These are phyloP conservation scores for Dione vanillae DNA, from an alignment of 2,888 invertebrate genomes.

Conservation along the genomic window DNA sequence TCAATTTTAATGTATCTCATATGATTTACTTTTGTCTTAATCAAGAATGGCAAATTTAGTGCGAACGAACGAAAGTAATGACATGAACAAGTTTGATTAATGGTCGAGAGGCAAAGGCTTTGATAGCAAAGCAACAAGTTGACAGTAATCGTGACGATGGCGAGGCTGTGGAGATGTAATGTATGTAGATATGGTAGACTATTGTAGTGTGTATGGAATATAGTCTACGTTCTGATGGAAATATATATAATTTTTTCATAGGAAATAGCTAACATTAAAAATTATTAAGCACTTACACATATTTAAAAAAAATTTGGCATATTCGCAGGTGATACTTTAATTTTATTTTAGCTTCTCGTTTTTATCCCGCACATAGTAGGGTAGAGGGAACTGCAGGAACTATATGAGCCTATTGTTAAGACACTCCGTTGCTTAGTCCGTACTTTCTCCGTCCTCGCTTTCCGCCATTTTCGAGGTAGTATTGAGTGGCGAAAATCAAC, in stretches of 20 bases:
- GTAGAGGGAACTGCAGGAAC: too few species aligned
- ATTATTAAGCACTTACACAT: not conserved
- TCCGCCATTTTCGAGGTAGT: too few species aligned
- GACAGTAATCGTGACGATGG: constrained; percentile 20
- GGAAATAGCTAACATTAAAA: not conserved
- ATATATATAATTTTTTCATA: not conserved
- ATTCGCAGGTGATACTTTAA: too few species aligned
- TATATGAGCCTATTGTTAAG: too few species aligned
- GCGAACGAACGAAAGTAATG: constrained; percentile 36
- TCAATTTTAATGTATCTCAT: constrained; percentile 6
- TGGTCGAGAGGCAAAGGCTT: constrained; percentile 23
- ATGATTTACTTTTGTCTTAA: constrained; percentile 33
- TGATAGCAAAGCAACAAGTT: constrained; percentile 21
- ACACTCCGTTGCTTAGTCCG: too few species aligned
- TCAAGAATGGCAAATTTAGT: constrained; percentile 42
- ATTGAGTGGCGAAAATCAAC: too few species aligned
- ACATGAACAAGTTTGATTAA: constrained; percentile 44
- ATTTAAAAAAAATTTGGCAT: too few species aligned
- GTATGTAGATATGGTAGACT: not conserved
- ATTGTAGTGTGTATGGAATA: too few species aligned
- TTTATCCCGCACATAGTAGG: too few species aligned
- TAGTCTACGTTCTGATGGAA: not conserved
- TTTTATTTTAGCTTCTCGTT: too few species aligned
- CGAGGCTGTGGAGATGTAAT: constrained; percentile 11
- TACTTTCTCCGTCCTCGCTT: too few species aligned